These are phyloP conservation scores for Acanthornis magna DNA, from an alignment of 2,797 vertebrate genomes.

Conservation along the genomic window DNA sequence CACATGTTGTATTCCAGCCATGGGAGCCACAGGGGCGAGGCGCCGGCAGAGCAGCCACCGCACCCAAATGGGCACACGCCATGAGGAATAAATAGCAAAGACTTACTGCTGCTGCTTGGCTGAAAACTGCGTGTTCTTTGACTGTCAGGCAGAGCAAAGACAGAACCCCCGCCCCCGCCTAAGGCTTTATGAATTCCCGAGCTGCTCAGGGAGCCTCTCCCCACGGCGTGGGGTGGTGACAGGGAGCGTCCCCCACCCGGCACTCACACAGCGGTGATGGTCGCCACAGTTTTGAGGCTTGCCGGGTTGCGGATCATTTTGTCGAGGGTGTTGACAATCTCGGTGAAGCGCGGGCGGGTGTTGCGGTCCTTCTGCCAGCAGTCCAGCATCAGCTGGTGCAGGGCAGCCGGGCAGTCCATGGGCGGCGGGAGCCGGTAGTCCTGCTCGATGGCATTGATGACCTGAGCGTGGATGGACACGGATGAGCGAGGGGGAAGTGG, in stretches of 20 bases:
- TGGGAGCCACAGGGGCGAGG: accelerated
- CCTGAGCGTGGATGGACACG: slow-evolving; percentile 68
- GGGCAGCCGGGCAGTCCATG: slow-evolving; percentile 97
- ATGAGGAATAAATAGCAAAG: not conserved
- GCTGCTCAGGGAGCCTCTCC: accelerated
- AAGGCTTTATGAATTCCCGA: accelerated
- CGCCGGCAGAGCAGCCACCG: accelerated
- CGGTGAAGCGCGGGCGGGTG: slow-evolving; percentile 91
- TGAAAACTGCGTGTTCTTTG: not conserved
- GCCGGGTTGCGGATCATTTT: slow-evolving; percentile 99
- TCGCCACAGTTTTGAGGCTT: slow-evolving; percentile 96
- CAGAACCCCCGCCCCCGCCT: accelerated
- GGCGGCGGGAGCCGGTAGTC: slow-evolving; percentile 97
- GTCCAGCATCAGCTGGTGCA: slow-evolving; percentile 98
- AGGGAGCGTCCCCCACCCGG: accelerated
- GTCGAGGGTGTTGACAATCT: slow-evolving; percentile 96
- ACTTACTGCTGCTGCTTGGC: not conserved
- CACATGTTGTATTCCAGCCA: accelerated
- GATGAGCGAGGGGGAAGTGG: not conserved
- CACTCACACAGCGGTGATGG: slow-evolving; percentile 96
- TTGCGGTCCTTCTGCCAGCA: slow-evolving; percentile 99
- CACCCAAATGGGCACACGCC: not conserved
- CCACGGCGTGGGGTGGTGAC: accelerated
- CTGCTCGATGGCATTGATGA: slow-evolving; percentile 98
- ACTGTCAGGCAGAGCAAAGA: not conserved